These are phyloP conservation scores for Chloroceryle inda DNA, from an alignment of 2,797 vertebrate species.

Conservation along the genomic window DNA sequence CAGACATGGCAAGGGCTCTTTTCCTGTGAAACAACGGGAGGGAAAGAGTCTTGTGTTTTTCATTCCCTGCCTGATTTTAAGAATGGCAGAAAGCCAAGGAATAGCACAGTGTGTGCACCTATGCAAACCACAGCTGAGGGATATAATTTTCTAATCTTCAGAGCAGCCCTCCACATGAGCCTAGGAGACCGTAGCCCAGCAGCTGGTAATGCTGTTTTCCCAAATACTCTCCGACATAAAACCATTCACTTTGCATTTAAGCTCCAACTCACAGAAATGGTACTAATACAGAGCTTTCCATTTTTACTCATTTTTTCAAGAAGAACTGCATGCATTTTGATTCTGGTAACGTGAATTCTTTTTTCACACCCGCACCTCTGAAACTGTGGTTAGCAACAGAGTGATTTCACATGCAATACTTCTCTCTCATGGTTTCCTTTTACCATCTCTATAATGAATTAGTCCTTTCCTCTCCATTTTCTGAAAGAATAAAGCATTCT, in stretches of 20 bases:
- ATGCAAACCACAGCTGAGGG: neutral
- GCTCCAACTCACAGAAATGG: neutral
- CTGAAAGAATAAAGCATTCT: neutral
- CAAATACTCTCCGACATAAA: neutral
- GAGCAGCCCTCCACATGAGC: neutral
- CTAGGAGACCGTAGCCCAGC: neutral
- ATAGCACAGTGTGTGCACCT: neutral
- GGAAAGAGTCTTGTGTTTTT: neutral
- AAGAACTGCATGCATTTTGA: neutral
- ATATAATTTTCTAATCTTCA: neutral
- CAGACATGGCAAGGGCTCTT: neutral
- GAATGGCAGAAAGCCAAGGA: neutral
- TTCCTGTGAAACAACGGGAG: neutral
- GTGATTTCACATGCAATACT: conserved; percentile 6
- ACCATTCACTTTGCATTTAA: neutral
- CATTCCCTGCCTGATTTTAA: neutral
- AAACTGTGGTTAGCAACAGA: neutral
- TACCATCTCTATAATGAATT: neutral
- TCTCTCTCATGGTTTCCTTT: conserved; percentile 2
- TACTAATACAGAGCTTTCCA: neutral
- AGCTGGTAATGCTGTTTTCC: neutral
- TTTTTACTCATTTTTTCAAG: conserved; percentile 6
- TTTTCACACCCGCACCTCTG: neutral
- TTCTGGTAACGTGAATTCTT: neutral
- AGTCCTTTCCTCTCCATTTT: neutral